These are phyloP conservation scores for Sarcoramphus papa DNA, from an alignment of 2,797 vertebrate species.

Conservation along the genomic window DNA sequence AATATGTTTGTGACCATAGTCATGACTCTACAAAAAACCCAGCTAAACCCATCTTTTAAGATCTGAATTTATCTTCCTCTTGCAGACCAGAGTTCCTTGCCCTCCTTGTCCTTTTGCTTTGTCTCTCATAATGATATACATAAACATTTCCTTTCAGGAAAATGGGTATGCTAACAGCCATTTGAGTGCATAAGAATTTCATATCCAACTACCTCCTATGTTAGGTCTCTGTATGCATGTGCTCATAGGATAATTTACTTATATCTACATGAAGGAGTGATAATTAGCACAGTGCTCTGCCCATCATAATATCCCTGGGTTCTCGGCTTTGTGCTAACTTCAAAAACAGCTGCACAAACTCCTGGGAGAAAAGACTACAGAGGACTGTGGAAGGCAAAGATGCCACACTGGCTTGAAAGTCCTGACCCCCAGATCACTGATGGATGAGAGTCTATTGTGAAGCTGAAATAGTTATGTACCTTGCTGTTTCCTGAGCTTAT, in stretches of 20 bases:
- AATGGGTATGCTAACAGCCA: background rate
- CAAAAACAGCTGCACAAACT: background rate
- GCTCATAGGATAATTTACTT: background rate
- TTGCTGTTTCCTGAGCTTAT: background rate
- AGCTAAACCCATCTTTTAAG: background rate
- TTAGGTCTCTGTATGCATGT: background rate
- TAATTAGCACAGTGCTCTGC: background rate
- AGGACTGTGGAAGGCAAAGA: background rate
- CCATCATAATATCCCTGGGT: background rate
- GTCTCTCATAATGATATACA: background rate
- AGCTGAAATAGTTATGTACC: background rate
- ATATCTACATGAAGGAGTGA: background rate
- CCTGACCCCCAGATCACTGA: background rate
- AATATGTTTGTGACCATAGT: background rate
- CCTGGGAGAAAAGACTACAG: background rate
- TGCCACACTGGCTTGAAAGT: background rate
- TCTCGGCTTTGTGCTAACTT: background rate
- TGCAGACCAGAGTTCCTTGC: background rate
- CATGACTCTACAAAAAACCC: background rate
- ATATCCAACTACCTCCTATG: rapidly evolving
- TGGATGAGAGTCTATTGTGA: background rate
- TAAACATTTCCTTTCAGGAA: background rate
- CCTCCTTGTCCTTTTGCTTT: background rate
- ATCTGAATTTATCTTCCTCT: background rate
- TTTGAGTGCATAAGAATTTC: background rate